Base-by-base conservation (phyloP, 2,888 invertebrate species). In the Fabriciana adippe region DNA sequence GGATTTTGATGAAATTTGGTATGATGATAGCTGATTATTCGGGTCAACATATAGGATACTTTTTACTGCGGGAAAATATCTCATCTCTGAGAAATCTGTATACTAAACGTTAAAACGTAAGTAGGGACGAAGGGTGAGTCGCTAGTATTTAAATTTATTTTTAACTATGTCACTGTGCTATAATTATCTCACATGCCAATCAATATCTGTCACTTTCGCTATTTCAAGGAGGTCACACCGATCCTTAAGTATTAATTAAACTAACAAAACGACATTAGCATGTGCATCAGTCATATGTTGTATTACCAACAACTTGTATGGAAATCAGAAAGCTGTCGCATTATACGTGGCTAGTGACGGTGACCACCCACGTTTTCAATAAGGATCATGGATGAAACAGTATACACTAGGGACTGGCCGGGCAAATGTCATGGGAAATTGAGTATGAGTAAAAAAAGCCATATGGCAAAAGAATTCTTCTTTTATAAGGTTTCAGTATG, bases 291-390 rank as follows among this genome's bases (percentile, higher is more conserved):
- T 14, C 61, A 18, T 41, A 50, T 31, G 31, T 1, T 50, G 8
- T n/a, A 50, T 50, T n/a, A n/a, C 16, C 50, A 31, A 6, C 55
- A n/a, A 26, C 63, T 55, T 55, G 55, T 55, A 64, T 47, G 55
- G 64, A 31, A 64, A 48, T 61, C 55, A 55, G 64, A 64, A 64
- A 64, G 64, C 64, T 64, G 64, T 64, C 51, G 41, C 61, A 2
- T 21, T 0, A 18, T 51, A 61, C 51, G 61, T 61, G 53, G 48
- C 47, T 26, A 35, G 18, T 61, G 51, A 41, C 53, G 18, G 18
- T 61, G 51, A 41, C 53, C 61, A 61, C 61, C 61, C 61, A 61
- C 41, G 61, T 61, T 41, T 35, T 53, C 18, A 53, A 50, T 51
- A 50, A 53, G 50, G 48, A 59, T 59, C 26, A 59, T 51, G 61